Evolutionary conservation across 2,113 vertebrate species (phyloP).

Genomic region (Oryzias javanicus): DNA sequence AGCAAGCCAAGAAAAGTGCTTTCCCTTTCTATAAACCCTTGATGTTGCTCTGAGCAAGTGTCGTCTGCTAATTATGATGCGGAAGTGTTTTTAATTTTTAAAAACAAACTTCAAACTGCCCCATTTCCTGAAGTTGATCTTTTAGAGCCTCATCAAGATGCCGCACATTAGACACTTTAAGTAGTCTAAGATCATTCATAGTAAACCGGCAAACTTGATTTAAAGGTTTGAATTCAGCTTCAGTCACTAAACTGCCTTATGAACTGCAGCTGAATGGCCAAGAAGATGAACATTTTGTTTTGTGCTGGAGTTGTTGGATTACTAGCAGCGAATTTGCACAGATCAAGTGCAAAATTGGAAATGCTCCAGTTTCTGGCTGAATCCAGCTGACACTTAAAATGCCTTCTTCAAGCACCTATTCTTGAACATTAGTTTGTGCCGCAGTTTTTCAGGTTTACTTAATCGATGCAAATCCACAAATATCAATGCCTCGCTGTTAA

Average conservation of each 20-base stretch:
- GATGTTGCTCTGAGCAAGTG: constrained; percentile 10
- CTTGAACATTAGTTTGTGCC: background rate
- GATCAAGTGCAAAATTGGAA: constrained; percentile 8
- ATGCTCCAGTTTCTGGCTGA: background rate
- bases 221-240: background rate
- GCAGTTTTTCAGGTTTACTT: background rate
- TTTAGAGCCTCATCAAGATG: too few relatives aligned
- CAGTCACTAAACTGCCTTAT: background rate
- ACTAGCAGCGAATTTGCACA: background rate
- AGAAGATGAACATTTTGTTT: background rate
- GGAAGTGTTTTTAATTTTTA: background rate
- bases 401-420: constrained; percentile 5
- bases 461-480: background rate
- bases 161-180: too few relatives aligned
- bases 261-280: background rate
- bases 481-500: constrained; percentile 7
- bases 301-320: constrained; percentile 1
- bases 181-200: too few relatives aligned
- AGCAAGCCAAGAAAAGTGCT: constrained; percentile 20
- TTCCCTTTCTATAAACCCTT: background rate
- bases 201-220: too few relatives aligned
- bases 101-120: too few relatives aligned
- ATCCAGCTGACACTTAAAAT: background rate
- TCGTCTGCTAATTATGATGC: background rate
- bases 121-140: too few relatives aligned